Evolutionary conservation across 2,113 vertebrate species (phyloP).

Genomic region (Syrmaticus mikado): DNA sequence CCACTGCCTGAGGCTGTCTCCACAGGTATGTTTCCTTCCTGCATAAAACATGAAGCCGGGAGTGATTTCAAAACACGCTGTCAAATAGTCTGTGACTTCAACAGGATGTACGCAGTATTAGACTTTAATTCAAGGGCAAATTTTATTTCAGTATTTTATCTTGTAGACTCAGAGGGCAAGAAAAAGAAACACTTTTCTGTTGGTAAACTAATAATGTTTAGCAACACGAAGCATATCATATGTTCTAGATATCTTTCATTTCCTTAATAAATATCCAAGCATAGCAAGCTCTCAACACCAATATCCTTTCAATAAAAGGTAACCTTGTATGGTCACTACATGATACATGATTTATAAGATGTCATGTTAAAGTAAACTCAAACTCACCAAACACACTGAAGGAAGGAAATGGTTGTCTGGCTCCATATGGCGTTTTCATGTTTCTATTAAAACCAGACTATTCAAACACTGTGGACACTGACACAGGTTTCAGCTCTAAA

Average conservation of each 20-base stretch:
- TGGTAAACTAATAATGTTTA: conserved; percentile 62
- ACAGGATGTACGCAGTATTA: conserved; percentile 42
- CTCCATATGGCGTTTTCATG: conserved; percentile 59
- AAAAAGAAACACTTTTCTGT: conserved; percentile 48
- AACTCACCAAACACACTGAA: conserved; percentile 43
- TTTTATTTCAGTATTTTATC: conserved; percentile 62
- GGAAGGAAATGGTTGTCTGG: conserved; percentile 65
- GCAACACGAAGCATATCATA: background rate
- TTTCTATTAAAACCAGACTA: conserved; percentile 71
- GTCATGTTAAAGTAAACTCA: conserved; percentile 67
- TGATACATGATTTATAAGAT: conserved; percentile 75
- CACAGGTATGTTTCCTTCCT: conserved; percentile 77
- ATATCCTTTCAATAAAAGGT: conserved; percentile 73
- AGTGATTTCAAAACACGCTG: conserved; percentile 58
- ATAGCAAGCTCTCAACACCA: conserved; percentile 54
- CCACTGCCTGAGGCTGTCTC: conserved; percentile 70
- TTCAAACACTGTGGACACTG: conserved; percentile 42
- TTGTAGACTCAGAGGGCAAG: background rate
- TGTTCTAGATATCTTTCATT: conserved; percentile 62
- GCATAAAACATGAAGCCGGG: conserved; percentile 76
- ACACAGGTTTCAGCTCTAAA: conserved; percentile 33
- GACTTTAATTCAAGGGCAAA: conserved; percentile 67
- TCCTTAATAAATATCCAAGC: conserved; percentile 68
- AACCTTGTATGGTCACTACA: conserved; percentile 68
- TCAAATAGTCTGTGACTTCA: conserved; percentile 56